Conservation (phyloP, 2,113 vertebrate genomes). For the Ardeotis arabs region DNA sequence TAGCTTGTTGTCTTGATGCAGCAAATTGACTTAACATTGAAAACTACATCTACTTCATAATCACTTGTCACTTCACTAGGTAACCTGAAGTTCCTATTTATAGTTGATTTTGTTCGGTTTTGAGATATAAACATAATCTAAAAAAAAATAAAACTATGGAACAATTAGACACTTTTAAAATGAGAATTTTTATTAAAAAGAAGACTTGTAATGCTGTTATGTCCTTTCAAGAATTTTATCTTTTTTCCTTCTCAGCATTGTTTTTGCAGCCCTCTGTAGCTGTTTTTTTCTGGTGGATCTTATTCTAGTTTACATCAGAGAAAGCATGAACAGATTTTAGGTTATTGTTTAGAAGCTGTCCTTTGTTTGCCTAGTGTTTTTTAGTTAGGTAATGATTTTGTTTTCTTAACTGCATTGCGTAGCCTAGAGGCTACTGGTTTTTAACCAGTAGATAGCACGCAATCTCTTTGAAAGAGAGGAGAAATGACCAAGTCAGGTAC, state of each 20-base stretch:
- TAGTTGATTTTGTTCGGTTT: not conserved
- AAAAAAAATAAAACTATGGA: not conserved
- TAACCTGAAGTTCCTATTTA: not conserved
- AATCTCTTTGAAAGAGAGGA: not conserved
- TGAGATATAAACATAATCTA: not conserved
- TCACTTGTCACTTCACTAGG: not conserved
- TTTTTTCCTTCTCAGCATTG: rapidly evolving
- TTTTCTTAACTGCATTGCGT: not conserved
- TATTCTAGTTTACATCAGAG: not conserved
- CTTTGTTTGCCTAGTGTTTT: not conserved
- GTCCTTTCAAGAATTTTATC: not conserved
- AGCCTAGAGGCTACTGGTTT: rapidly evolving
- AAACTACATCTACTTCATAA: not conserved
- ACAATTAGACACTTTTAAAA: not conserved
- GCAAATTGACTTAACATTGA: not conserved
- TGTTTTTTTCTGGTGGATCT: not conserved
- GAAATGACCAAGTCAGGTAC: not conserved
- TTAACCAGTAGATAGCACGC: not conserved
- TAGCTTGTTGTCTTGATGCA: not conserved
- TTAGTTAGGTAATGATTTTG: not conserved
- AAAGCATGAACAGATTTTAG: not conserved
- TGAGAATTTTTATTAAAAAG: not conserved
- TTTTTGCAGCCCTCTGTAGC: not conserved
- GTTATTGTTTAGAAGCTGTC: not conserved
- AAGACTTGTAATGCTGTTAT: not conserved